Conservation (phyloP, 2,797 vertebrate genomes). For the Onychomys arenicola region DNA sequence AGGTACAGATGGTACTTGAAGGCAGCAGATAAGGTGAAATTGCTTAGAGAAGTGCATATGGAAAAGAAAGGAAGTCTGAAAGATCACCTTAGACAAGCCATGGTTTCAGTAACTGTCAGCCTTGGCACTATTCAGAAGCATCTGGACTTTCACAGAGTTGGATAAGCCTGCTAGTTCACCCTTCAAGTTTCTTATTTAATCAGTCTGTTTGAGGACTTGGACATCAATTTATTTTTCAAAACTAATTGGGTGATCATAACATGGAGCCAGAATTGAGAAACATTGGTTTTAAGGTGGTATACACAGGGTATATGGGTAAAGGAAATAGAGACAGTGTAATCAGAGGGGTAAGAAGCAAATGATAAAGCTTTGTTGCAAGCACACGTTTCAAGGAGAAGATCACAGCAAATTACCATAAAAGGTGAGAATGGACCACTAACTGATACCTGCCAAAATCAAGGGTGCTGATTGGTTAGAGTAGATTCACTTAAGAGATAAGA, state of each 20-base stretch:
- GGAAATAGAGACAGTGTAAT: not conserved
- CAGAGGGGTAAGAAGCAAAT: not conserved
- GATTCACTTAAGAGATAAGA: not conserved
- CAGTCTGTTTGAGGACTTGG: not conserved
- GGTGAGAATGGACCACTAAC: not conserved
- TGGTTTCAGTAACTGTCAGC: not conserved
- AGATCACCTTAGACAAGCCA: not conserved
- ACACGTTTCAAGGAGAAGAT: not conserved
- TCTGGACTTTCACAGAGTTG: not conserved
- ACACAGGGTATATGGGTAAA: not conserved
- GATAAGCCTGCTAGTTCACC: not conserved
- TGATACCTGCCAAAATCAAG: not conserved
- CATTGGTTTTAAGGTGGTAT: not conserved
- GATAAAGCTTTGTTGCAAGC: not conserved
- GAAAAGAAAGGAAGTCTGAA: not conserved
- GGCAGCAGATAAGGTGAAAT: not conserved
- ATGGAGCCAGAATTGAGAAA: not conserved
- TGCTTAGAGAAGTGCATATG: not conserved
- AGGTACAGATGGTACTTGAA: not conserved
- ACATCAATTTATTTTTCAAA: not conserved
- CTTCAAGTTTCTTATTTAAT: conserved; percentile 29
- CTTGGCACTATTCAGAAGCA: not conserved
- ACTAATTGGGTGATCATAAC: not conserved
- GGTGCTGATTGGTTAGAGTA: not conserved
- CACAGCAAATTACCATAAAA: not conserved